Evolutionary conservation across 1,140 invertebrate species (phyloP).

Genomic region (Drosophila sp.): DNA sequence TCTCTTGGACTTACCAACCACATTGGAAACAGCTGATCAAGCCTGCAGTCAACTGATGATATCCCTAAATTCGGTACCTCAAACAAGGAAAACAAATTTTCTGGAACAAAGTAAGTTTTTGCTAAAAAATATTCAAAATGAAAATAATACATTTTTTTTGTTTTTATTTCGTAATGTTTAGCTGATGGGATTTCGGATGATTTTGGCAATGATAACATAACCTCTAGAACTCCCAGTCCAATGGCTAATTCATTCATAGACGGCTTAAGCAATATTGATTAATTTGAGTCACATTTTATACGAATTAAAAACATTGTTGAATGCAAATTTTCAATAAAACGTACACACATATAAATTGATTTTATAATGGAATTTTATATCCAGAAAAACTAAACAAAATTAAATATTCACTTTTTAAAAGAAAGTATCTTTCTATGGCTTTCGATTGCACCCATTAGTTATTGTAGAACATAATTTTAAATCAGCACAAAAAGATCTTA

Average conservation of each 20-base stretch:
- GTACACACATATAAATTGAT: constrained; percentile 12
- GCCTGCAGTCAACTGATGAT: constrained; percentile 62
- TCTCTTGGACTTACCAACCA: constrained; percentile 95
- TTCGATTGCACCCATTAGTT: no score
- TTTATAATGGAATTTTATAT: not conserved
- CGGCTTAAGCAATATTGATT: constrained; percentile 74
- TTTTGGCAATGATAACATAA: constrained; percentile 68
- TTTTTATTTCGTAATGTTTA: constrained; percentile 32
- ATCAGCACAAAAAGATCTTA: not conserved
- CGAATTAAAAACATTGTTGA: constrained; percentile 11
- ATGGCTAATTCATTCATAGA: constrained; percentile 68
- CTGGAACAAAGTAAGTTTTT: constrained; percentile 59
- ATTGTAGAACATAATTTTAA: not conserved
- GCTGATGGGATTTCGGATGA: constrained; percentile 66
- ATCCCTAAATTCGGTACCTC: constrained; percentile 65
- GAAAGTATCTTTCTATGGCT: no score
- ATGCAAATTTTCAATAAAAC: constrained; percentile 5
- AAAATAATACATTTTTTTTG: constrained; percentile 23
- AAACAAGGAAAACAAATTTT: constrained; percentile 70
- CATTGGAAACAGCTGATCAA: constrained; percentile 89
- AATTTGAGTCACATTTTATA: constrained; percentile 58
- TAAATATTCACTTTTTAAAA: no score
- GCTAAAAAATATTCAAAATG: constrained; percentile 4
- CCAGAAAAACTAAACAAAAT: no score
- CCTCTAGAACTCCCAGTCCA: constrained; percentile 65